Evolutionary conservation across 2,888 invertebrate species (phyloP).

Genomic region (Rhamphomyia laevipes): DNA sequence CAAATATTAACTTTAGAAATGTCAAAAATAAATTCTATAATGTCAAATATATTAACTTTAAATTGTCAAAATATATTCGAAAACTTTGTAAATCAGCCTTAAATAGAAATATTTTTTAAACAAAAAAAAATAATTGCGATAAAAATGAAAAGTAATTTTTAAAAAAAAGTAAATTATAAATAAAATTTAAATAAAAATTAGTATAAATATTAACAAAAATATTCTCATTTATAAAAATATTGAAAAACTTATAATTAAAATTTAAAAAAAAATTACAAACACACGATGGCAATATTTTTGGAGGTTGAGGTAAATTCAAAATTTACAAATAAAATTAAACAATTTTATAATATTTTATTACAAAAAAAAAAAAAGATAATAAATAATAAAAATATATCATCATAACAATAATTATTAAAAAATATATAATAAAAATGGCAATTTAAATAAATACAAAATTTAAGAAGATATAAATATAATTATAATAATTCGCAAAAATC

Average conservation of each 20-base stretch:
- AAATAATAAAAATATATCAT: conserved; percentile 6
- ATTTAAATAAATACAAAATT: too few species aligned
- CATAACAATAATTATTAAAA: neutral
- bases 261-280: conserved; percentile 16
- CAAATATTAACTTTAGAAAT: too few species aligned
- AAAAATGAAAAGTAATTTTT: neutral
- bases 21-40: too few species aligned
- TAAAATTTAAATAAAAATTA: neutral
- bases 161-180: neutral
- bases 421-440: neutral
- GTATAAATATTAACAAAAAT: neutral
- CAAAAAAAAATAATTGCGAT: too few species aligned
- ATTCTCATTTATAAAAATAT: conserved; percentile 17
- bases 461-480: too few species aligned
- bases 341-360: too few species aligned
- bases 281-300: conserved; percentile 28
- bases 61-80: too few species aligned
- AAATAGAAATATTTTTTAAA: too few species aligned
- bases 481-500: too few species aligned
- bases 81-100: too few species aligned
- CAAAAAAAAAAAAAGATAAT: too few species aligned
- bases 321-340: conserved; percentile 1
- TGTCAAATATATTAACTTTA: too few species aligned
- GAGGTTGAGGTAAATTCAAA: conserved; percentile 23
- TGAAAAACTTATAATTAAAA: conserved; percentile 25